A percentile compares a stretch with the other conserved stretches of the same genome.
Conservation (phyloP, 2,797 vertebrate genomes). For the Pelochelys cantorii region DNA sequence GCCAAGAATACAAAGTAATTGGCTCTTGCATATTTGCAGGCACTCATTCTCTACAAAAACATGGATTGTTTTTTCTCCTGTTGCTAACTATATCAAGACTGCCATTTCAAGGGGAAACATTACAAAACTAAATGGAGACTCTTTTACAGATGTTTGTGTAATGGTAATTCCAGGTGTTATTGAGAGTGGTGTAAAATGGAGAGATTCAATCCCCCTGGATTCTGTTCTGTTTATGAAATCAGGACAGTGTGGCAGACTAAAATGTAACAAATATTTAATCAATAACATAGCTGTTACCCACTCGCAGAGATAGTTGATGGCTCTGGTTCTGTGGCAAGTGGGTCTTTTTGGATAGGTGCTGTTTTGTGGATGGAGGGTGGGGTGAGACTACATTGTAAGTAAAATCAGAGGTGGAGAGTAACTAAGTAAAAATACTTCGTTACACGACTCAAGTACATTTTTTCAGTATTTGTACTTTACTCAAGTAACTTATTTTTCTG, state of each 20-base stretch:
- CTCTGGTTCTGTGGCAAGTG: slow-evolving; percentile 42
- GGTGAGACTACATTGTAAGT: slow-evolving; percentile 51
- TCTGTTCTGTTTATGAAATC: slow-evolving; percentile 57
- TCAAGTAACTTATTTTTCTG: too few relatives aligned
- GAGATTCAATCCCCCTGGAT: slow-evolving; percentile 47
- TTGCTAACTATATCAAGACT: not conserved
- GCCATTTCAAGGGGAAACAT: slow-evolving; percentile 7
- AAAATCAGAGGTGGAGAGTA: not conserved
- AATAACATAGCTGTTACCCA: slow-evolving; percentile 42
- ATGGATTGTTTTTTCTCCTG: rapidly evolving
- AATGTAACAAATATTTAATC: slow-evolving; percentile 58
- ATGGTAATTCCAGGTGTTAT: slow-evolving; percentile 17
- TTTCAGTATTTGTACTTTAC: too few relatives aligned
- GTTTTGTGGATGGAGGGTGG: not conserved
- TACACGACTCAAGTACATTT: too few relatives aligned
- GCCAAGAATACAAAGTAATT: slow-evolving; percentile 19
- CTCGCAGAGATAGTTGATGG: slow-evolving; percentile 29
- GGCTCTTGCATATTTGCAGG: not conserved
- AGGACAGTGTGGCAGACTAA: slow-evolving; percentile 57
- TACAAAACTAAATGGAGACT: slow-evolving; percentile 41
- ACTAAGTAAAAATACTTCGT: too few relatives aligned
- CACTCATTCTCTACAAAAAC: not conserved
- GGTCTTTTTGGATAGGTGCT: slow-evolving; percentile 59
- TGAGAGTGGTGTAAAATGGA: slow-evolving; percentile 21
- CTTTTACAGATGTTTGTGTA: slow-evolving; percentile 14